Evolutionary conservation across 2,113 vertebrate species (phyloP).

Genomic region (Ochotona curzoniae): DNA sequence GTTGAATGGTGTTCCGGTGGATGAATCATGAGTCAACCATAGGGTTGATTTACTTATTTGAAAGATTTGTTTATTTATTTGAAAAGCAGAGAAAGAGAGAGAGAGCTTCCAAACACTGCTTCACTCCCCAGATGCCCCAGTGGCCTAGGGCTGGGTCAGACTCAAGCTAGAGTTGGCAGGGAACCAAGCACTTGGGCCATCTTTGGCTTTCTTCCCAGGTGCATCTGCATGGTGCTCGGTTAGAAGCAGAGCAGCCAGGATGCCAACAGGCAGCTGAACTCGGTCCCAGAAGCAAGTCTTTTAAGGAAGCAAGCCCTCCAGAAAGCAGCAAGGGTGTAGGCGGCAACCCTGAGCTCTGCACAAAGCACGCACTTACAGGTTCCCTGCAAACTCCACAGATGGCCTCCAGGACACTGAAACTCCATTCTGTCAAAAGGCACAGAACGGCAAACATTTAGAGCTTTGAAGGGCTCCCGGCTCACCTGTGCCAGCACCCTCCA

Average conservation of each 20-base stretch:
- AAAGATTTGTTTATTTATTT: too few species aligned
- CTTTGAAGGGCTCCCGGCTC: background rate
- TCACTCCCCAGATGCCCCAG: too few species aligned
- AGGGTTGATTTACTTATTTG: background rate
- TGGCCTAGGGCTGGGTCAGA: too few species aligned
- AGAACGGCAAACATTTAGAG: slow-evolving; percentile 53
- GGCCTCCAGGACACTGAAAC: slow-evolving; percentile 94
- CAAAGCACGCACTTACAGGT: slow-evolving; percentile 89
- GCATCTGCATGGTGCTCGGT: too few species aligned
- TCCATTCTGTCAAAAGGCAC: slow-evolving; percentile 87
- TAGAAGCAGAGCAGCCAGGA: too few species aligned
- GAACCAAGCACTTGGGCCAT: too few species aligned
- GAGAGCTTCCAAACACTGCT: too few species aligned
- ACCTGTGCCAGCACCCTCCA: too few species aligned
- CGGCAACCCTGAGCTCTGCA: background rate
- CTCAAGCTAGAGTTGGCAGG: too few species aligned
- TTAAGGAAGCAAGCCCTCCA: background rate
- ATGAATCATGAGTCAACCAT: background rate
- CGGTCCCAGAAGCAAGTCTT: background rate
- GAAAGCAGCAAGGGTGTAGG: background rate
- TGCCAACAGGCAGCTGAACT: too few species aligned
- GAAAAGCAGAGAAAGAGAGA: too few species aligned
- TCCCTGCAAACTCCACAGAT: slow-evolving; percentile 93
- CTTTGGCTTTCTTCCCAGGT: too few species aligned
- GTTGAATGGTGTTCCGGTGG: background rate